Base-by-base conservation (phyloP, 2,888 invertebrate species). In the Pelosia muscerda region DNA sequence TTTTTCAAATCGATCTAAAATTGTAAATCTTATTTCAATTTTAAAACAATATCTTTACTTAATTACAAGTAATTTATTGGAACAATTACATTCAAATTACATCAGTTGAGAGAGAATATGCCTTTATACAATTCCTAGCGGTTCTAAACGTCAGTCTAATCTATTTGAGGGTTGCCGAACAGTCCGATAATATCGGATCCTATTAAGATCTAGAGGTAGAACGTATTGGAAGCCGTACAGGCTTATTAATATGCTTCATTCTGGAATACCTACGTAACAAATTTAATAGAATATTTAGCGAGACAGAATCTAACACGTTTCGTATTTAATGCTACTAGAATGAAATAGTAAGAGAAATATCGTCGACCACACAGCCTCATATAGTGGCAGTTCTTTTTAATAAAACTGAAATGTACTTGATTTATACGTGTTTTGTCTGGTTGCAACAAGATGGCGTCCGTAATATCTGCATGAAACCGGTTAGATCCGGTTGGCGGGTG, bases 351-450 rank as follows among this genome's bases (percentile, higher is more conserved):
- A 61, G 53, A 72, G 60, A 74, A 72, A 69, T 57, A 65, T 65
- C 56, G 64, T 66, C 71, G 23, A 72, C 75, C 72, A 72, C 79
- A 76, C 81, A 74, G 72, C 74, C 77, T 81, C 79, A 81, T 75
- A 72, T 76, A 74, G 74, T 74, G 81, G 82, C 81, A 84, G 82
- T 84, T 81, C 78, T 79, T 87, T 90, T 90, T 89, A 91, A 88
- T 90, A 90, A 88, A 90, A 90, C 86, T 82, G 86, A 84, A 85
- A 84, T 80, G 74, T 82, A 81, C 79, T 87, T 90, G 91, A 91
- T 90, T 90, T 90, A 91, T 90, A 85, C 86, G 84, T 89, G 84
- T 90, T 90, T 88, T 88, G 88, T 90, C 88, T 87, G 86, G 86
- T 82, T 78, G 82, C 84, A 86, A 88, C 90, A 90, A 89, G 90